Conservation (phyloP, 2,888 invertebrate species). For the Eulithis testata region DNA sequence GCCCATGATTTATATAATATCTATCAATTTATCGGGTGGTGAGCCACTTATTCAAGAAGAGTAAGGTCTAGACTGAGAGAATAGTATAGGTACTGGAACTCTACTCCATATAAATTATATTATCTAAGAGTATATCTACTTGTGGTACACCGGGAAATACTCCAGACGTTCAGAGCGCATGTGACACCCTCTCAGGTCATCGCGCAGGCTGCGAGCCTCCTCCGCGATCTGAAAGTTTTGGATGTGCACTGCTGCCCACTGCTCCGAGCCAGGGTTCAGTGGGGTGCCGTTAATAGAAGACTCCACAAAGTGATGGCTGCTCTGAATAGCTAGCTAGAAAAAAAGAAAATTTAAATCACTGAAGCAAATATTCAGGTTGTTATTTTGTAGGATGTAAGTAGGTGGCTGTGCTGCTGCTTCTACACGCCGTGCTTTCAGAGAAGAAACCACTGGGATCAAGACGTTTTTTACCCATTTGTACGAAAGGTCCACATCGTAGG, state of each 20-base stretch:
- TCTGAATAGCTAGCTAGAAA: constrained; percentile 54
- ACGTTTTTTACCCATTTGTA: constrained; percentile 67
- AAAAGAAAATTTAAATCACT: no score
- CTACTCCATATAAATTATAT: no score
- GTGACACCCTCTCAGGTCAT: constrained; percentile 53
- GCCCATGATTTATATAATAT: no score
- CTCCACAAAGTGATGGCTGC: constrained; percentile 58
- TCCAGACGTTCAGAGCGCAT: constrained; percentile 48
- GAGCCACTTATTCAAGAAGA: no score
- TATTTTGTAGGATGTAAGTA: no score
- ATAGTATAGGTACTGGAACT: no score
- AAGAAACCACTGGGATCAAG: background rate
- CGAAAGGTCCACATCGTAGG: constrained; percentile 52
- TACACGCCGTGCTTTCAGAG: no score
- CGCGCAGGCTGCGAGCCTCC: constrained; percentile 47
- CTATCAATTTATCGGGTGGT: no score
- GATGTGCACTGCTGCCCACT: constrained; percentile 54
- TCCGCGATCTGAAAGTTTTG: constrained; percentile 48
- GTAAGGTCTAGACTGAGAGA: no score
- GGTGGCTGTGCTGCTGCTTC: no score
- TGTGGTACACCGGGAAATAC: constrained; percentile 59
- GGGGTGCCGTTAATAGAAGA: constrained; percentile 61
- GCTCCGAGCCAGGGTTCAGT: constrained; percentile 59
- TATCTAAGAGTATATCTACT: constrained; percentile 40
- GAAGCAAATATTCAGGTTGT: no score